These are phyloP conservation scores for Phanerotoma sp. DNA, from an alignment of 2,888 invertebrate genomes.

Conservation along the genomic window DNA sequence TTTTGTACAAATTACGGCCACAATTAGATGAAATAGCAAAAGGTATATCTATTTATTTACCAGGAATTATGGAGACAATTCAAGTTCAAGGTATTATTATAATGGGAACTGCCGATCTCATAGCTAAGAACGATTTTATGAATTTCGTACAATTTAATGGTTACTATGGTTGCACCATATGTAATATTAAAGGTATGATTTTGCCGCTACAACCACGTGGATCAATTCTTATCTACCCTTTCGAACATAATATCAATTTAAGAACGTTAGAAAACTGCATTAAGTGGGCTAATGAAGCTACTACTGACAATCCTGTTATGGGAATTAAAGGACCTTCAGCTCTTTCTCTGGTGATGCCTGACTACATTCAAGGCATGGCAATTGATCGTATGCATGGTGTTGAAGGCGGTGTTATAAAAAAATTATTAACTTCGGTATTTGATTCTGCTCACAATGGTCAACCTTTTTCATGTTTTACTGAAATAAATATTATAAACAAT, in stretches of 20 bases:
- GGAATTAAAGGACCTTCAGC: conserved; percentile 28
- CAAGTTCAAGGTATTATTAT: conserved; percentile 19
- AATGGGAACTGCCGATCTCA: conserved; percentile 27
- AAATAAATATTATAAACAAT: conserved; percentile 8
- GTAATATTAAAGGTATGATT: background rate
- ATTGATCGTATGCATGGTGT: conserved; percentile 28
- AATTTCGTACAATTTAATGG: conserved; percentile 26
- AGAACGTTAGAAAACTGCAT: background rate
- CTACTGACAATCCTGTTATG: background rate
- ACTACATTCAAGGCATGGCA: conserved; percentile 22
- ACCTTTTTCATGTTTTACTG: conserved; percentile 17
- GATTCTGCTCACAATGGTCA: conserved; percentile 10
- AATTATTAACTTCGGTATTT: conserved; percentile 19
- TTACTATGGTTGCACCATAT: background rate
- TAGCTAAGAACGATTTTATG: conserved; percentile 26
- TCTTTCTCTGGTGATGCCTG: conserved; percentile 25
- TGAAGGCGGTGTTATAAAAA: conserved; percentile 23
- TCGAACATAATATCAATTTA: background rate
- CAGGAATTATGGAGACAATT: background rate
- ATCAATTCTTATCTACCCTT: background rate
- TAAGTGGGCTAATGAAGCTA: background rate
- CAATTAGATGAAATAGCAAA: conserved; percentile 1
- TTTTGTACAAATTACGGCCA: conserved; percentile 7
- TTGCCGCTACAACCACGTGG: background rate
- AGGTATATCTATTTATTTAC: conserved; percentile 1